Evolutionary conservation across 2,113 vertebrate species (phyloP), one percentile per base, ranked within the genome.

Genomic region (Sitta europaea): DNA sequence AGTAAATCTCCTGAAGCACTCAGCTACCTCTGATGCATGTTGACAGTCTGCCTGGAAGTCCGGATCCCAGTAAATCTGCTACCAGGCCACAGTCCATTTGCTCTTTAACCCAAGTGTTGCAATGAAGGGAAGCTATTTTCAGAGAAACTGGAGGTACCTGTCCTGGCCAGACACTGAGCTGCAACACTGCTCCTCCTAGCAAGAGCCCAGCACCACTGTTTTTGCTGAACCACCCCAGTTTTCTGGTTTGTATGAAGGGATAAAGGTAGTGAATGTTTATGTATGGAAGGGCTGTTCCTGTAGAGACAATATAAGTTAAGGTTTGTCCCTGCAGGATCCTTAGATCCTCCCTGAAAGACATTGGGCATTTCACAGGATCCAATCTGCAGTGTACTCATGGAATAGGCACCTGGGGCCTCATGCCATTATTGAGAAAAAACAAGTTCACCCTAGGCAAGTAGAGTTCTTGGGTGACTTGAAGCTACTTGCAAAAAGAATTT

Each of bases 401-500:
- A 88, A 76, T 4, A 86, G 40, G 79, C 51, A 81, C 59, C 22
- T 71, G 31, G 27, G 51, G 29, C 7, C 12, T 84, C 31, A 17
- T 57, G 48, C 6, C 50, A 31, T 80, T 63, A 78, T 7, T 48
- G 75, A 77, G 48, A 53, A 80, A 68, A 94, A 88, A 57, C 5
- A 70, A 76, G 36, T 48, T 88, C 67, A 86, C 47, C 23, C 31
- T 48, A 63, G 53, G 68, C 62, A 86, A 90, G 55, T 36, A 50
- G 31, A 77, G 43, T 38, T 92, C 83, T 71, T 88, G 53, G 48
- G 65, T 86, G 90, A 94, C 72, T 80, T 67, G 35, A 93, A 88
- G 65, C 53, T 83, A 83, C 43, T 94, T 63, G 40, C 63, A 96
- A 88, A 83, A 65, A 83, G 51, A 92, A 94, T 82, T 59, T 71